These are phyloP conservation scores for Drosophila parvula DNA, from an alignment of 1,140 invertebrate species.

Conservation along the genomic window DNA sequence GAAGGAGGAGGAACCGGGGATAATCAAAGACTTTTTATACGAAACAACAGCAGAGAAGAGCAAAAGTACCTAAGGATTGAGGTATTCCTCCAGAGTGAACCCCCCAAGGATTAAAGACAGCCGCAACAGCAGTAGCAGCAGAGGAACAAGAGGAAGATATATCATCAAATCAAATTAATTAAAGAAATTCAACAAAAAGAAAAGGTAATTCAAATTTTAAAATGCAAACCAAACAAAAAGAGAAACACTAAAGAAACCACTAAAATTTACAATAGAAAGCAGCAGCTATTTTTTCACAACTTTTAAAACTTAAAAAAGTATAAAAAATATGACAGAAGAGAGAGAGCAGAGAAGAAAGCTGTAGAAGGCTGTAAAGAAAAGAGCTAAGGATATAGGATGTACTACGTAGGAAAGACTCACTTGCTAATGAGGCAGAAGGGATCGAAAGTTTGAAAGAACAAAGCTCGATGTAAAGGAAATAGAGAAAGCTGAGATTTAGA, in stretches of 20 bases:
- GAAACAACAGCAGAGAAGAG: conserved; percentile 48
- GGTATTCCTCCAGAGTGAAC: conserved; percentile 7
- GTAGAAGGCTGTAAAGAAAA: conserved; percentile 4
- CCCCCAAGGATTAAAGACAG: conserved; percentile 4
- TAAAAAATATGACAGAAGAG: conserved; percentile 17
- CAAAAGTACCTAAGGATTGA: conserved; percentile 31
- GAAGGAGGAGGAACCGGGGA: conserved; percentile 43
- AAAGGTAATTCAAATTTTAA: conserved; percentile 72
- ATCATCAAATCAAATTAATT: conserved; percentile 78
- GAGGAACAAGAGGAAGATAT: conserved; percentile 27
- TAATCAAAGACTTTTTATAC: conserved; percentile 84
- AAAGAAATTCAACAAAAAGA: conserved; percentile 60
- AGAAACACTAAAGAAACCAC: conserved; percentile 40
- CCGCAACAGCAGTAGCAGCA: conserved; percentile 30
- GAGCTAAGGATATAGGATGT: conserved; percentile 14
- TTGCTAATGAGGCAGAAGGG: conserved; percentile 14
- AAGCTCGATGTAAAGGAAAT: conserved; percentile 5
- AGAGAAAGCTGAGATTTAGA: conserved; percentile 41
- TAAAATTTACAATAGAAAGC: conserved; percentile 73
- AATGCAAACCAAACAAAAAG: conserved; percentile 54
- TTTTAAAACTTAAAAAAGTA: conserved; percentile 67
- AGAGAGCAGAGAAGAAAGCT: not conserved
- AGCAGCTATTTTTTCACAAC: conserved; percentile 83
- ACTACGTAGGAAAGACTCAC: conserved; percentile 32
- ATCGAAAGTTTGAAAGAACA: not conserved